A percentile compares a stretch with the other conserved stretches of the same genome.
These are phyloP conservation scores for Triops longicaudatus DNA, from an alignment of 1,140 invertebrate species.

Conservation along the genomic window DNA sequence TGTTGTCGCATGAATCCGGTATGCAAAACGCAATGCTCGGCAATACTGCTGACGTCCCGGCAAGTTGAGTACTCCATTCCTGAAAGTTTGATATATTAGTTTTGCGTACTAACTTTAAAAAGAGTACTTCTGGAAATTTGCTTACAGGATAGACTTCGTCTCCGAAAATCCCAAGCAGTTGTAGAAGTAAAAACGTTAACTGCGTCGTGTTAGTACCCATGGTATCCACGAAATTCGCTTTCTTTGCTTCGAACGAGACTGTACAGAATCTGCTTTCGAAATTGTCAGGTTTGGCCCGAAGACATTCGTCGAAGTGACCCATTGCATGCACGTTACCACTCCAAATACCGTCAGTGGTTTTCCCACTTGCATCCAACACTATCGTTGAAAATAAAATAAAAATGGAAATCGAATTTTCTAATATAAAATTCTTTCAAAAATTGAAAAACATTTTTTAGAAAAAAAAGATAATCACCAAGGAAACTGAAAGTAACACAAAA, in stretches of 20 bases:
- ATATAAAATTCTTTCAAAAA: too few species aligned
- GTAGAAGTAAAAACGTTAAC: not conserved
- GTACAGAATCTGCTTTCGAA: not conserved
- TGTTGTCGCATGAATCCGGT: conserved; percentile 21
- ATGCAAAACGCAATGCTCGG: conserved; percentile 25
- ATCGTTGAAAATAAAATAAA: too few species aligned
- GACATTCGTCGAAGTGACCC: conserved; percentile 17
- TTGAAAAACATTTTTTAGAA: too few species aligned
- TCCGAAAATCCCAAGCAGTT: not conserved
- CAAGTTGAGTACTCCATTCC: not conserved
- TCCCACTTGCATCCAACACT: conserved; percentile 21
- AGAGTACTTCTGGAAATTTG: not conserved
- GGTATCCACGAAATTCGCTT: not conserved
- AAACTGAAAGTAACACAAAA: too few species aligned
- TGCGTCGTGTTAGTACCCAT: not conserved
- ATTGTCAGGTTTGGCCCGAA: not conserved
- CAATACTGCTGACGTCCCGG: not conserved
- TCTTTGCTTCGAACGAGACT: not conserved
- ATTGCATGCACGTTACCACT: conserved; percentile 19
- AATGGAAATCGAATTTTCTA: too few species aligned
- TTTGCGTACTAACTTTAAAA: not conserved
- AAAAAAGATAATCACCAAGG: too few species aligned
- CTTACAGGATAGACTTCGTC: not conserved
- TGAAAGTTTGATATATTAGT: not conserved
- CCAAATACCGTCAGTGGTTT: not conserved